Evolutionary conservation across 2,797 vertebrate genomes (phyloP).

Genomic region (Thamnophis elegans): DNA sequence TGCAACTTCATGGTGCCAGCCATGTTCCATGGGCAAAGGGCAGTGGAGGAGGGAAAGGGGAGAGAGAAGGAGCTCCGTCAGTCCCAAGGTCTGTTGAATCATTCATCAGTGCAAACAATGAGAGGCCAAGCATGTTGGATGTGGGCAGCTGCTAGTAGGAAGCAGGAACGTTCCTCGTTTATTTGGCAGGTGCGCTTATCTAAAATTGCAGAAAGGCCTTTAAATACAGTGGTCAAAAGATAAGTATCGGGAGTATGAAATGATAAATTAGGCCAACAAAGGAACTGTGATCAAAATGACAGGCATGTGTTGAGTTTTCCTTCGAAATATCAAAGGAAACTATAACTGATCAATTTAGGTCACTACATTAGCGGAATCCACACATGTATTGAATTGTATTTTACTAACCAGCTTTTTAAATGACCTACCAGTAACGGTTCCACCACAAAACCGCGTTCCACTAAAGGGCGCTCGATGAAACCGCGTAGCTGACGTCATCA

Average conservation of each 20-base stretch:
- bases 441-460: no score
- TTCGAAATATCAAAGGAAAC: background rate
- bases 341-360: background rate
- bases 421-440: background rate
- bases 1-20: slow-evolving; percentile 11
- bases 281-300: background rate
- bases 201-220: background rate
- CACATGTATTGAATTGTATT: background rate
- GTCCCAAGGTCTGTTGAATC: background rate
- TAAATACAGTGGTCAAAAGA: slow-evolving; percentile 16
- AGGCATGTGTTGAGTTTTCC: background rate
- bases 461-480: no score
- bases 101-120: background rate
- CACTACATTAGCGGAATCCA: background rate
- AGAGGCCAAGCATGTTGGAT: background rate
- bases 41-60: background rate
- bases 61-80: background rate
- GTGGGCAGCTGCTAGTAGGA: background rate
- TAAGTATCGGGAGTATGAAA: background rate
- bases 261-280: background rate
- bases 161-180: rapidly evolving
- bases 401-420: background rate
- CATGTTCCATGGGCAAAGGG: slow-evolving; percentile 6
- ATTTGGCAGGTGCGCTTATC: slow-evolving; percentile 17
- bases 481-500: no score